Evolutionary conservation across 2,113 vertebrate species (phyloP).

Genomic region (Phrynocephalus versicolor): DNA sequence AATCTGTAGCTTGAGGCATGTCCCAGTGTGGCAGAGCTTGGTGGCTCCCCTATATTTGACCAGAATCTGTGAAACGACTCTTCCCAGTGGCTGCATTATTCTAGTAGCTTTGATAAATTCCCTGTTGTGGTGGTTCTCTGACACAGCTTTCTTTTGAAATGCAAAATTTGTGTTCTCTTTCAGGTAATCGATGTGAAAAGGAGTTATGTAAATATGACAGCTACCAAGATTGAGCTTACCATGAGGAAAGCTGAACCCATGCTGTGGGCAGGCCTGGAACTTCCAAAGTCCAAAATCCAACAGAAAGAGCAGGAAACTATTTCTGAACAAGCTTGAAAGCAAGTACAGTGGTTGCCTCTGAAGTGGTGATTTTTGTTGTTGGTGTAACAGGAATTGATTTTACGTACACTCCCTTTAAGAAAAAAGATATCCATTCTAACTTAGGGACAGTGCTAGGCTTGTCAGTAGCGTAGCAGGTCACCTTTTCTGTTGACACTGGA

Average conservation of each 20-base stretch:
- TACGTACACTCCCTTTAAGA: conserved; percentile 8
- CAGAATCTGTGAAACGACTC: background rate
- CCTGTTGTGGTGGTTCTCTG: background rate
- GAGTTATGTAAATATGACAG: conserved; percentile 91
- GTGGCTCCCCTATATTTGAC: background rate
- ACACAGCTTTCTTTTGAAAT: background rate
- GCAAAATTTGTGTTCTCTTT: conserved; percentile 9
- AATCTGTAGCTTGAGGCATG: background rate
- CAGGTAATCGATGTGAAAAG: conserved; percentile 92
- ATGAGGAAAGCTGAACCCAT: conserved; percentile 93
- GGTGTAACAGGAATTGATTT: conserved; percentile 59
- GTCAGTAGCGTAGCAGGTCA: background rate
- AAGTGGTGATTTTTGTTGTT: conserved; percentile 74
- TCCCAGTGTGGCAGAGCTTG: background rate
- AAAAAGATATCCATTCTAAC: conserved; percentile 52
- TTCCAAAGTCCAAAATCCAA: conserved; percentile 78
- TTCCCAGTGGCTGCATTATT: background rate
- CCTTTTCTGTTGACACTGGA: background rate
- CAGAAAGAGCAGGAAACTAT: conserved; percentile 67
- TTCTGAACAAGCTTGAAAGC: conserved; percentile 59
- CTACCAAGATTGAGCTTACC: conserved; percentile 90
- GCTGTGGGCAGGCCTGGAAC: conserved; percentile 91
- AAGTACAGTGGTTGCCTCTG: conserved; percentile 26
- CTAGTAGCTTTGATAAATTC: too few species aligned
- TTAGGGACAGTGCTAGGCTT: background rate